Evolutionary conservation across 2,113 vertebrate species (phyloP).

Genomic region (Nibea albiflora): DNA sequence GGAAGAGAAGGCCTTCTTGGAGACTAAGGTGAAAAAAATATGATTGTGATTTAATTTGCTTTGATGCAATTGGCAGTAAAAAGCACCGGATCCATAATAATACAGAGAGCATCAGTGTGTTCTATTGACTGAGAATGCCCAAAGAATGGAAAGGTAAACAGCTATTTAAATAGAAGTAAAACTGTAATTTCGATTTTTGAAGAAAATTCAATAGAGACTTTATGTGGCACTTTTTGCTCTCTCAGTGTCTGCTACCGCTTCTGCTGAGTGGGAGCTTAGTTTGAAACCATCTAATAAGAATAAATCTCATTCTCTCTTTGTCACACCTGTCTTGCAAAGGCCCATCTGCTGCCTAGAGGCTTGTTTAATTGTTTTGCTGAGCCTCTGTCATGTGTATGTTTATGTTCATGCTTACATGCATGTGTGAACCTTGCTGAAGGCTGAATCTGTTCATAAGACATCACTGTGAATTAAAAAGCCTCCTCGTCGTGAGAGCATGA

Average conservation of each 20-base stretch:
- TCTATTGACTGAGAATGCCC: constrained; percentile 12
- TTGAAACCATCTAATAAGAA: constrained; percentile 72
- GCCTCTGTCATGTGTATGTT: constrained; percentile 60
- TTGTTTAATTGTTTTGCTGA: constrained; percentile 71
- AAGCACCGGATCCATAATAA: constrained; percentile 23
- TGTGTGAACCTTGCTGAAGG: constrained; percentile 26
- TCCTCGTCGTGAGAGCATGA: neutral
- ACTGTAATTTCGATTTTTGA: constrained; percentile 25
- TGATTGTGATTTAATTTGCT: constrained; percentile 39
- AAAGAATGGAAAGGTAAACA: constrained; percentile 36
- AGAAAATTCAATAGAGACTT: constrained; percentile 32
- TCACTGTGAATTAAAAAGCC: neutral
- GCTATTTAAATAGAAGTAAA: constrained; percentile 29
- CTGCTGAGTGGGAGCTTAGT: constrained; percentile 50
- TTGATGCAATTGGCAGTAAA: constrained; percentile 40
- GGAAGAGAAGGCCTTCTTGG: constrained; percentile 13
- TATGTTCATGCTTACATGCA: constrained; percentile 28
- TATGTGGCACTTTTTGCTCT: neutral
- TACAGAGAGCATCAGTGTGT: constrained; percentile 6
- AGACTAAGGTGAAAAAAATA: constrained; percentile 22
- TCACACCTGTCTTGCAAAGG: constrained; percentile 69
- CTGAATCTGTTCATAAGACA: neutral
- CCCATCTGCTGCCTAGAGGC: constrained; percentile 71
- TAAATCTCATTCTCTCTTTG: constrained; percentile 61
- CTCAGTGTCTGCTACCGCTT: neutral